Evolutionary conservation across 2,113 vertebrate genomes (phyloP).

Genomic region (Puma concolor): DNA sequence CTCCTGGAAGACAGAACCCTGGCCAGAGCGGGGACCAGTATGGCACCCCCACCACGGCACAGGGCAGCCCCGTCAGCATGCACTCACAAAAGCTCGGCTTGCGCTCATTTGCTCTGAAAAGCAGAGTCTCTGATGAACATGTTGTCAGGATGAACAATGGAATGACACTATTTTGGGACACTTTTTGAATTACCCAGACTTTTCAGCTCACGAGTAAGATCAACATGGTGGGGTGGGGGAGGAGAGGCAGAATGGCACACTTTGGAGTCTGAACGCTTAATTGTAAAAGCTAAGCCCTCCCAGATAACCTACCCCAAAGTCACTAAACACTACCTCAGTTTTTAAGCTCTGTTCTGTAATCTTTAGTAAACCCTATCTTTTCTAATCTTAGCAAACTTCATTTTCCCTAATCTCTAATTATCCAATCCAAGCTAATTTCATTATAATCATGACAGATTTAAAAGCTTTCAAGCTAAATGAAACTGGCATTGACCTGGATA

Average conservation of each 20-base stretch:
- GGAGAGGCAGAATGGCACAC: not conserved
- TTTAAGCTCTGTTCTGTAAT: not conserved
- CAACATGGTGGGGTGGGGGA: not conserved
- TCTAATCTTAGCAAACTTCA: slow-evolving; percentile 40
- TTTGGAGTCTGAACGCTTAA: not conserved
- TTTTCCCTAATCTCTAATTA: not conserved
- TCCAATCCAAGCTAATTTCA: not conserved
- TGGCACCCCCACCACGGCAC: not conserved
- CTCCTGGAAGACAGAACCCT: not conserved
- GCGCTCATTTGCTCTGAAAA: not conserved
- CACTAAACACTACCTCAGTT: not conserved
- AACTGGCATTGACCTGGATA: not conserved
- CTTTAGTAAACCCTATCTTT: not conserved
- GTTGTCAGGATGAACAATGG: not conserved
- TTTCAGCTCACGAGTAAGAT: not conserved
- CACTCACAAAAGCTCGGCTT: accelerated
- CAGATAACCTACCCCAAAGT: not conserved
- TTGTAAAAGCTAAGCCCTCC: not conserved
- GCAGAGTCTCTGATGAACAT: not conserved
- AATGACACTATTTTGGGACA: not conserved
- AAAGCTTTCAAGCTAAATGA: not conserved
- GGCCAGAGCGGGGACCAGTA: not conserved
- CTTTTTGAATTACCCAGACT: not conserved
- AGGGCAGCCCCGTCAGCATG: accelerated
- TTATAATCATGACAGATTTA: not conserved